Base-by-base conservation (phyloP, 2,113 vertebrate species). In the Oplegnathus fasciatus region DNA sequence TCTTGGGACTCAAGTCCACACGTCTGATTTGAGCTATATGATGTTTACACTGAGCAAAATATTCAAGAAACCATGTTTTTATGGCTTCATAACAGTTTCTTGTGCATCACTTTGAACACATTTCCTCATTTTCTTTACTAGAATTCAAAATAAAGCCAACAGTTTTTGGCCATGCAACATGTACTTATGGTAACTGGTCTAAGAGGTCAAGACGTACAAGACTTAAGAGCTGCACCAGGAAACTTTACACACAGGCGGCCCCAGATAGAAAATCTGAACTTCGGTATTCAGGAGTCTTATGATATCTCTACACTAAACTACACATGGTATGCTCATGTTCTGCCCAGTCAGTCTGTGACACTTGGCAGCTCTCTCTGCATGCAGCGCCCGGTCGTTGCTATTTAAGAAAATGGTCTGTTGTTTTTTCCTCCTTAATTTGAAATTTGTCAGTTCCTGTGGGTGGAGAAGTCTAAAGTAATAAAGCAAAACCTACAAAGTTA, bases 401-500 rank as follows among this genome's bases (percentile, higher is more conserved):
- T 77, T 67, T 18, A 8, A 81, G 37, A 73, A 72, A 74, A 34
- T 0, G 1, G 44, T 64, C 52, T 72, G 26, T 57, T 65, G 14
- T 34, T 11, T 37, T 84, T 77, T 69, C 46, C 42, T 62, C 75
- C 72, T 78, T 80, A 78, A 83, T 77, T 86, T 76, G 30, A 71
- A 82, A 76, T 76, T 10, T 73, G 48, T 88, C 88, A 71, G 74
- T 86, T 87, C 83, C 80, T 82, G 82, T 81, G 55, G 72, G 66
- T 5, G 7, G 44, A 75, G 64, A 52, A 20, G 37, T 85, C 48
- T 9, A 13, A 22, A 50, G 9, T 40, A 64, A 75, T 46, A 6
- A 67, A 6, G 8, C 26, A 32, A 58, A 78, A 58, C 57, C 54
- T 48, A 8, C 54, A 26, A 55, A 4, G 20, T 62, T 2, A 34